phyloP scores from a whole-genome alignment of 2,113 vertebrate genomes.

The Proteles cristata region DNA sequence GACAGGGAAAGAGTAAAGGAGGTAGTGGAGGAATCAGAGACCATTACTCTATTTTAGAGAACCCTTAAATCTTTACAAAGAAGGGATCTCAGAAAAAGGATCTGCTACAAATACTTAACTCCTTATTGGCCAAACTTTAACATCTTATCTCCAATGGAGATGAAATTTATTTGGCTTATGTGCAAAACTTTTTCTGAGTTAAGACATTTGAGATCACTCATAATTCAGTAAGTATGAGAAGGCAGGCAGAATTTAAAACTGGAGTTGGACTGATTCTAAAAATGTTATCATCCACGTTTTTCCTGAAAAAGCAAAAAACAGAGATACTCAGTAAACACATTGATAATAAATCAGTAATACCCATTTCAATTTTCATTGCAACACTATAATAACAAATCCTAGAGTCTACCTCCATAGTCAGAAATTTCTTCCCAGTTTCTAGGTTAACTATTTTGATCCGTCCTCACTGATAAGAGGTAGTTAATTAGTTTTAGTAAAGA shows the following conservation, averaged over 20 bases:
- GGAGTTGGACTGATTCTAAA: background rate
- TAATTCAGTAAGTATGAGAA: background rate
- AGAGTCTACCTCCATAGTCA: background rate
- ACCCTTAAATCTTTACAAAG: conserved; percentile 50
- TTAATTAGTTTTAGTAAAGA: background rate
- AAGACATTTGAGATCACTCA: background rate
- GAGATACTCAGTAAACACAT: background rate
- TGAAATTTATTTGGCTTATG: background rate
- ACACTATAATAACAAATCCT: background rate
- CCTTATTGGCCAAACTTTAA: background rate
- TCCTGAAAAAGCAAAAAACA: background rate
- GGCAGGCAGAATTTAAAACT: background rate
- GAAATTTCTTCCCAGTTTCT: background rate
- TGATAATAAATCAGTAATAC: background rate
- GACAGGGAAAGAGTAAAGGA: conserved; percentile 64
- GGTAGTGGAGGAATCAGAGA: conserved; percentile 67
- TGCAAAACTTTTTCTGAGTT: background rate
- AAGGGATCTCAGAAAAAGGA: background rate
- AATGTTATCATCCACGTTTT: background rate
- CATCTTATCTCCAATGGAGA: background rate
- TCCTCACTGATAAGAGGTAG: background rate
- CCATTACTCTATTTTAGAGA: conserved; percentile 41
- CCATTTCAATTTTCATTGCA: background rate
- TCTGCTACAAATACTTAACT: conserved; percentile 45
- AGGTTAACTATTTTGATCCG: background rate